These are phyloP conservation scores for Xylophagus ater DNA, from an alignment of 2,888 invertebrate genomes.

Conservation along the genomic window DNA sequence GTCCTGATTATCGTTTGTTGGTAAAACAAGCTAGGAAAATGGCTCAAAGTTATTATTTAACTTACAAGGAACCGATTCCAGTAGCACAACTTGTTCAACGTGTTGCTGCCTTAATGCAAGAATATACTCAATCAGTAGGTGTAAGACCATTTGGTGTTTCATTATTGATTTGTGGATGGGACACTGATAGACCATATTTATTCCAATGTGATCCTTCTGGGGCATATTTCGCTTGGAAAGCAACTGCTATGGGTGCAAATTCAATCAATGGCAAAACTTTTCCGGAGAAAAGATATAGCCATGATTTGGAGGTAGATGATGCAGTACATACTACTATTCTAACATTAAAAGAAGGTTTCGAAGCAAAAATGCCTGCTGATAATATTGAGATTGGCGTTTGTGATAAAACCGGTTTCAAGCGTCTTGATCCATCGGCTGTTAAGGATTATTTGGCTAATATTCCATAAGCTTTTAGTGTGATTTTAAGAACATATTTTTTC, in stretches of 20 bases:
- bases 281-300: slow-evolving; percentile 91
- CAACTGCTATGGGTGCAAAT: slow-evolving; percentile 99
- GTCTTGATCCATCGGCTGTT: slow-evolving; percentile 84
- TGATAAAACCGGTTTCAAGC: slow-evolving; percentile 78
- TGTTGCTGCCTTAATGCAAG: slow-evolving; percentile 97
- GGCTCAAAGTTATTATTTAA: slow-evolving; percentile 86
- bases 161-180: slow-evolving; percentile 94
- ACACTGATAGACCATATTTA: slow-evolving; percentile 78
- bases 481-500: too few relatives aligned
- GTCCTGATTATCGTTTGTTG: slow-evolving; percentile 80
- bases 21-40: slow-evolving; percentile 89
- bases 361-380: slow-evolving; percentile 98
- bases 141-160: slow-evolving; percentile 99
- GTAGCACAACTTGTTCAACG: slow-evolving; percentile 92
- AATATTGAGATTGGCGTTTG: slow-evolving; percentile 98
- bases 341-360: slow-evolving; percentile 96
- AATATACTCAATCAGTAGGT: slow-evolving; percentile 98
- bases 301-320: slow-evolving; percentile 94
- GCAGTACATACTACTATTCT: slow-evolving; percentile 98
- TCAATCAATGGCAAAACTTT: slow-evolving; percentile 97
- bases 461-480: too few relatives aligned
- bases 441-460: slow-evolving; percentile 79
- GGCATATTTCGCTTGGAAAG: slow-evolving; percentile 99
- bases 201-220: slow-evolving; percentile 99
- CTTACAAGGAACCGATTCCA: slow-evolving; percentile 91